Conservation (phyloP, 2,113 vertebrate genomes). For the Cariama cristata region DNA sequence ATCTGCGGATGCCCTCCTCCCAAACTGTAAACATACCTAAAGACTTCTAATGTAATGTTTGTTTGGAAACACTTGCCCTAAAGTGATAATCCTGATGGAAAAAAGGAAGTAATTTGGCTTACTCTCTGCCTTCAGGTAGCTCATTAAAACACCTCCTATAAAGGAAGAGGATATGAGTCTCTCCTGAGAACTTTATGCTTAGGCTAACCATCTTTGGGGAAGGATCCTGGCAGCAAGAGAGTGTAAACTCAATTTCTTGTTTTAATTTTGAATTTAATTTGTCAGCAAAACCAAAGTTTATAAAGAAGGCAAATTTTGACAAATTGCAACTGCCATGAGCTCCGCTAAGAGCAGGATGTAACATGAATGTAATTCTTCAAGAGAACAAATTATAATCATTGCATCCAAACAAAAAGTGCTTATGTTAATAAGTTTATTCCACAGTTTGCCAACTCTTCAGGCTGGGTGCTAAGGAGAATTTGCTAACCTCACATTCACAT, state of each 20-base stretch:
- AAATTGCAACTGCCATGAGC: constrained; percentile 60
- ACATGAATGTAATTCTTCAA: constrained; percentile 37
- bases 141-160: constrained; percentile 48
- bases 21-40: constrained; percentile 9
- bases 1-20: background rate
- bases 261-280: constrained; percentile 65
- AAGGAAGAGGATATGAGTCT: constrained; percentile 21
- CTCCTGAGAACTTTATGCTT: constrained; percentile 3
- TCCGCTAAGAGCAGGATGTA: constrained; percentile 61
- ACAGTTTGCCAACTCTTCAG: constrained; percentile 10
- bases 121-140: constrained; percentile 49
- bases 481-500: background rate
- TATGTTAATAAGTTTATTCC: constrained; percentile 1
- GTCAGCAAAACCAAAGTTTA: constrained; percentile 58
- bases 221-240: constrained; percentile 38
- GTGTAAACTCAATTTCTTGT: constrained; percentile 27
- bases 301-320: constrained; percentile 67
- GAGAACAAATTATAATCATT: constrained; percentile 40
- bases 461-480: background rate
- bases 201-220: background rate
- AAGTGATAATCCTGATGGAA: constrained; percentile 48
- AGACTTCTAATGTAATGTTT: constrained; percentile 32
- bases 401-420: constrained; percentile 55
- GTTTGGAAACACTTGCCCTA: constrained; percentile 41
- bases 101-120: constrained; percentile 57